Evolutionary conservation across 2,888 invertebrate genomes (phyloP).

Genomic region (Capitulum mitella): DNA sequence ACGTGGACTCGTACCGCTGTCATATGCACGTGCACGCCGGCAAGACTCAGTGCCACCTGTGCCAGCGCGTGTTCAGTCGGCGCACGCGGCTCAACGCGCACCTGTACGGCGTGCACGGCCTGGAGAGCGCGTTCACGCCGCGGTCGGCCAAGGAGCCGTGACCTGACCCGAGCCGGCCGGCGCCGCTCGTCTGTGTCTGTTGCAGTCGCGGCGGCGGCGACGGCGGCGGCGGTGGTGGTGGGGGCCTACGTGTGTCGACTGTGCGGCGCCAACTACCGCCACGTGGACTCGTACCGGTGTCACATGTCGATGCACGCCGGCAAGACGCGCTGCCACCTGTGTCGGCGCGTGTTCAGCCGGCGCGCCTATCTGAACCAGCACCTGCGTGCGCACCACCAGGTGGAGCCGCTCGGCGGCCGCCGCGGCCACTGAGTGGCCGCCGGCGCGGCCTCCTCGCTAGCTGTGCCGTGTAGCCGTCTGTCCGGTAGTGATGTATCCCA

Average conservation of each 20-base stretch:
- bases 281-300: slow-evolving; percentile 10
- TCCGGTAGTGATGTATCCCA: neutral
- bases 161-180: neutral
- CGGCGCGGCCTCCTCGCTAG: neutral
- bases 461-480: neutral
- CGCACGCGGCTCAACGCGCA: neutral
- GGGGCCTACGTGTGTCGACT: neutral
- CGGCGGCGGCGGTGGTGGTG: neutral
- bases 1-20: neutral
- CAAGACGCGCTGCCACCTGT: slow-evolving; percentile 12
- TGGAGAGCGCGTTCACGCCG: neutral
- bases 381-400: slow-evolving; percentile 2
- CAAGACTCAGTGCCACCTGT: neutral
- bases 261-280: slow-evolving; percentile 3
- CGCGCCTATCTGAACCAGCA: slow-evolving; percentile 16
- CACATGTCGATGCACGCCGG: slow-evolving; percentile 14
- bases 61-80: slow-evolving; percentile 5
- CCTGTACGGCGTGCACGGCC: neutral
- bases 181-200: no score
- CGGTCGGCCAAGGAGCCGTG: neutral
- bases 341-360: neutral
- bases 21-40: neutral
- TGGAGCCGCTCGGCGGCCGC: neutral
- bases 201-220: neutral
- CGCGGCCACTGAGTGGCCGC: neutral